A percentile compares a stretch with the other conserved stretches of the same genome.
These are phyloP conservation scores for Nesidiocoris tenuis DNA, from an alignment of 2,888 invertebrate species.

Conservation along the genomic window DNA sequence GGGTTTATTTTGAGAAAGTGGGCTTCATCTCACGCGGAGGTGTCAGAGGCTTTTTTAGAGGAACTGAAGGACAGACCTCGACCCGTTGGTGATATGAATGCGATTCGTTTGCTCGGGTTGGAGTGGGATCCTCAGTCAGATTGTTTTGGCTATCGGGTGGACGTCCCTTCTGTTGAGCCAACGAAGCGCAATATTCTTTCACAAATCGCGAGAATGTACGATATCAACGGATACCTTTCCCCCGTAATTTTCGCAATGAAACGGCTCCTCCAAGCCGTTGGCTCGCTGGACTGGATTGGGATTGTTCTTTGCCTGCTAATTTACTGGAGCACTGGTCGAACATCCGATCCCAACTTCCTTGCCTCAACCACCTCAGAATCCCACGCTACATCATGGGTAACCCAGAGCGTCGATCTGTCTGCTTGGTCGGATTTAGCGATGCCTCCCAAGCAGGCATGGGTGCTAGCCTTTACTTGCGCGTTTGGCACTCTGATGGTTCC, in stretches of 20 bases:
- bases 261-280: slow-evolving; percentile 43
- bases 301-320: slow-evolving; percentile 16
- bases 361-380: slow-evolving; percentile 5
- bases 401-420: neutral
- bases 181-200: slow-evolving; percentile 48
- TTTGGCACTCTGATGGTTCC: neutral
- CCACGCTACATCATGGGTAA: slow-evolving; percentile 13
- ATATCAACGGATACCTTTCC: slow-evolving; percentile 44
- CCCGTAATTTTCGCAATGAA: slow-evolving; percentile 44
- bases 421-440: neutral
- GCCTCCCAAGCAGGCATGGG: neutral
- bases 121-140: slow-evolving; percentile 42
- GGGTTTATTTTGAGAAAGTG: slow-evolving; percentile 49
- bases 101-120: slow-evolving; percentile 44
- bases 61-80: no score
- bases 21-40: no score
- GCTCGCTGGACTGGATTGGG: slow-evolving; percentile 38
- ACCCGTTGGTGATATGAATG: no score
- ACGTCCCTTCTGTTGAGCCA: neutral
- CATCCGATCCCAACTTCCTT: slow-evolving; percentile 1
- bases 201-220: slow-evolving; percentile 45
- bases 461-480: neutral
- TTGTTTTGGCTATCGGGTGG: slow-evolving; percentile 31
- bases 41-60: no score
- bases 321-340: slow-evolving; percentile 7